Evolutionary conservation across 1,140 invertebrate genomes (phyloP).

Genomic region (Pinna nobilis): DNA sequence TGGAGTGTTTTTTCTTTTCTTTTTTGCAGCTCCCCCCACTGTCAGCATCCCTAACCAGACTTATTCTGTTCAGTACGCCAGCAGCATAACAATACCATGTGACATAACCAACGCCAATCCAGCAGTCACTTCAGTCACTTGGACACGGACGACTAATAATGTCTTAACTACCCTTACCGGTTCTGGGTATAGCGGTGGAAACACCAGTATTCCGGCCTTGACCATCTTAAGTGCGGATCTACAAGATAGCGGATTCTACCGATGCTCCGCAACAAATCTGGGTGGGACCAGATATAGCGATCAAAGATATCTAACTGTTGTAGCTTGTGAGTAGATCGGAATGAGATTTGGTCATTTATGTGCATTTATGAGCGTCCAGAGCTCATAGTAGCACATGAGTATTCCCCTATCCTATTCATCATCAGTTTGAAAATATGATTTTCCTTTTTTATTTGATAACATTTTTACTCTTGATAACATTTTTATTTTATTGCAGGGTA

Average conservation of each 20-base stretch:
- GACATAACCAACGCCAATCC: conserved; percentile 9
- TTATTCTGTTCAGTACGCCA: conserved; percentile 25
- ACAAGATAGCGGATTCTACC: conserved; percentile 10
- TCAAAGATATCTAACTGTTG: conserved; percentile 14
- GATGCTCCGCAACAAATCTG: conserved; percentile 26
- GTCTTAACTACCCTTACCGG: conserved; percentile 9
- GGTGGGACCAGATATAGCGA: conserved; percentile 5
- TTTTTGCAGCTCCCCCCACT: conserved; percentile 29
- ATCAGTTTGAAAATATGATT: too few species aligned
- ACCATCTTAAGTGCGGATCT: conserved; percentile 4
- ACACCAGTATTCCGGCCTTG: conserved; percentile 13
- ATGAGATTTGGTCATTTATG: too few species aligned
- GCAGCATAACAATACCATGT: conserved; percentile 23
- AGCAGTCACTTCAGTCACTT: conserved; percentile 11
- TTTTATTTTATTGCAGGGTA: too few species aligned
- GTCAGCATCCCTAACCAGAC: conserved; percentile 21
- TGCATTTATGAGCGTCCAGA: too few species aligned
- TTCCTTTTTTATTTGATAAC: too few species aligned
- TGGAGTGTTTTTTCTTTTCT: not conserved
- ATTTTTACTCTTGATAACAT: too few species aligned
- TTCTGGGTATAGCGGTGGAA: conserved; percentile 9
- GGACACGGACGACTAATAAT: conserved; percentile 16
- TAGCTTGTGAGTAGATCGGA: conserved; percentile 24
- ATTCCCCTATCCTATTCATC: too few species aligned
- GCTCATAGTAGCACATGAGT: too few species aligned